Conservation (phyloP, 2,797 vertebrate species). For the Pangasius larnaudii region DNA sequence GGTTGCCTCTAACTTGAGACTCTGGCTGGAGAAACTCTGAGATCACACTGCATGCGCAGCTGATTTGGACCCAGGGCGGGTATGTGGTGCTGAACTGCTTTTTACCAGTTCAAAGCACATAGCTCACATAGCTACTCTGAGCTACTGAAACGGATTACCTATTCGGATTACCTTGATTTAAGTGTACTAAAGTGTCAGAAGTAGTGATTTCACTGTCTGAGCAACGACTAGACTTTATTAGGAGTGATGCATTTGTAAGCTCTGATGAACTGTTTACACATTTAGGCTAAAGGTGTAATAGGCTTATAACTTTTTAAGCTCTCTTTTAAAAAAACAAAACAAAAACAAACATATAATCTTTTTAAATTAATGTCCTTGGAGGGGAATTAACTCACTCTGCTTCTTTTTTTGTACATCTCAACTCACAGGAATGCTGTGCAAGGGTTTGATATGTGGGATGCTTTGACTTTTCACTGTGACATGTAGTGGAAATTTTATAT, state of each 20-base stretch:
- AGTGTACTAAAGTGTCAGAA: neutral
- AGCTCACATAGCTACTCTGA: neutral
- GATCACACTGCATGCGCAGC: neutral
- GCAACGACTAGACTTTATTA: neutral
- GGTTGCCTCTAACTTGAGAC: neutral
- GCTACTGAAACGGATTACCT: neutral
- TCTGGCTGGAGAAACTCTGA: neutral
- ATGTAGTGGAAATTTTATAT: neutral
- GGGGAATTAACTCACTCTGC: neutral
- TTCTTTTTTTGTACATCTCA: neutral
- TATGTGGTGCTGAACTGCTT: neutral
- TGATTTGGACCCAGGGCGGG: neutral
- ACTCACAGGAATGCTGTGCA: neutral
- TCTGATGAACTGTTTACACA: neutral
- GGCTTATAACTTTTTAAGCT: neutral
- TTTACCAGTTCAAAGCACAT: neutral
- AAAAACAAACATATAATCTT: neutral
- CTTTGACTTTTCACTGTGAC: conserved; percentile 7
- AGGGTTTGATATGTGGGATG: neutral
- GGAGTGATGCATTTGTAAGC: neutral
- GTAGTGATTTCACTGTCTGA: neutral
- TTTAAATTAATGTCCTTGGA: neutral
- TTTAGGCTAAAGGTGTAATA: neutral
- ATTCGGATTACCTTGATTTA: neutral
- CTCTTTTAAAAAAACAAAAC: neutral